Evolutionary conservation across 2,888 invertebrate species (phyloP), one percentile per base, ranked within the genome.

Genomic region (Apodemia duryi): DNA sequence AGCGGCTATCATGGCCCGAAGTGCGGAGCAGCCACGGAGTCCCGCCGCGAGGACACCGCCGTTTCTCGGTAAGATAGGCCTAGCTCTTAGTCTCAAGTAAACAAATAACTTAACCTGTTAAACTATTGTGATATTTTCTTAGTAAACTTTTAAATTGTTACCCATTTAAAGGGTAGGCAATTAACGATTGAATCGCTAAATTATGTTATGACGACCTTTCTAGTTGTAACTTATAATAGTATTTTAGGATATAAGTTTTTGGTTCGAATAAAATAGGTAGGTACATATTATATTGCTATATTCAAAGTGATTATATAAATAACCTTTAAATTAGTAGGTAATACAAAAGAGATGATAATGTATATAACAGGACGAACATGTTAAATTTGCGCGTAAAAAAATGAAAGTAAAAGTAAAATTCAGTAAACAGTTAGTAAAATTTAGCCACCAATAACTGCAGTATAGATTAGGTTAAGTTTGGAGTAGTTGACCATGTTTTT

Each of bases 1-100:
- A 83, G 98, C 97, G 76, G 98, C 98, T 80, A 98, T 98, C 86
- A 98, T 98, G 97, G 97, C 97, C 74, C 93, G 94, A 74, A 90
- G 88, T 80, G 87, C 85, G 76, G 85, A 81, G 69, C 86, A 89
- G 77, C 85, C 86, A 76, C 86, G 89, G 76, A 89, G 88, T 78
- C 88, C 91, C 78, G 84, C 75, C 84, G 86, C 88, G 70, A 84
- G 84, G 70, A 85, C 88, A 72, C 88, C 90, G 80, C 84, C 86
- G 69, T 87, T 76, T 74, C 84, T 84, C 74, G 88, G 89, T 90
- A 84, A 73, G 77, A 75, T 87, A 85, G 85, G 84, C 86, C 84
- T 85, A 86, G 75, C 72, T 73, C 61, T 64, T 9, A 52, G 5
- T 63, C 13, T 46, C 13, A 32, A 62, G 43, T 6, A 43, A 62